Base-by-base conservation (phyloP, 2,888 invertebrate species). In the Stenchaetothrips biformis region DNA sequence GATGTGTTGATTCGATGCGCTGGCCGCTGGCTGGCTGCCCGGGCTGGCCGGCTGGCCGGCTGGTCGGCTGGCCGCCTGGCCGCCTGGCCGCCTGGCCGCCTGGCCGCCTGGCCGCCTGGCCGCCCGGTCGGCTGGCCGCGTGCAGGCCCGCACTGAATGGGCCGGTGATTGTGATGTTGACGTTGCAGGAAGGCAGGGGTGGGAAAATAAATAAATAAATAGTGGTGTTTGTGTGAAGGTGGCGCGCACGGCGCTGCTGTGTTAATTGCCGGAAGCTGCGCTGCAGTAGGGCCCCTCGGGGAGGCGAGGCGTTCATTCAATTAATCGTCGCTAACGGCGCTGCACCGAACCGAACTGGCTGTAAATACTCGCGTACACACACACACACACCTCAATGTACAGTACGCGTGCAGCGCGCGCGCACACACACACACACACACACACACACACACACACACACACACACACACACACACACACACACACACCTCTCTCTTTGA, bases 201-300 rank as follows among this genome's bases (percentile, higher is more conserved):
- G 67, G 25, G 21, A 74, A 74, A 74, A 74, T 74, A 74, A 74
- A 53, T 53, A 53, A 53, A 74, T 74, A 74, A 74, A 74, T 74
- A 74, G 67, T 53, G 13, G 53, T 53, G 53, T 53, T 11, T 53
- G 53, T 53, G 53, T 53, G 53, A 37, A 37, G 53, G 21, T 21
- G 67, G 67, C 25, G 67, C 7, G 21, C 11, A 74, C 25, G 67
- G 67, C 67, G 53, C 53, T 53, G 53, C 53, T 53, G 16, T 25
- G 67, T 74, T 74, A 74, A 74, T 74, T 74, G 67, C 67, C 67
- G 67, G 67, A 74, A 74, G 67, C 67, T 21, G n/a, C n/a, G n/a
- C 67, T 67, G 67, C 59, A 9, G 13, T 37, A 37, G 16, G 59
- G 16, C 59, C 59, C 59, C 59, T 59, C 59, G 18, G 59, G 11